phyloP scores from a whole-genome alignment of 2,113 vertebrate species.

The Aramus guarauna region DNA sequence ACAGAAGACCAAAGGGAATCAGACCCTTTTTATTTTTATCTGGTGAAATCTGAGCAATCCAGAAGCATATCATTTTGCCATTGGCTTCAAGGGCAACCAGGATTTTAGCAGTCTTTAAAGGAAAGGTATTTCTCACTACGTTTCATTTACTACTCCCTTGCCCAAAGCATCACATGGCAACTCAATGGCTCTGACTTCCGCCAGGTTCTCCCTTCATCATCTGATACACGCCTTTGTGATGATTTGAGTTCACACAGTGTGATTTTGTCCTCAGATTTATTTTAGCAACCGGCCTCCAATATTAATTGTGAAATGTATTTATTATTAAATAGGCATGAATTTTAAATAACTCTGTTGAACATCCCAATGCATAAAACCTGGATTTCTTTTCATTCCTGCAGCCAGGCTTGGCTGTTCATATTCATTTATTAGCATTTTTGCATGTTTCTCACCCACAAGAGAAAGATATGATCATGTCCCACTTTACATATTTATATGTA shows the following conservation, averaged over 20 bases:
- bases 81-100: background rate
- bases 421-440: background rate
- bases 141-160: background rate
- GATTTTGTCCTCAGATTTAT: background rate
- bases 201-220: background rate
- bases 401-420: background rate
- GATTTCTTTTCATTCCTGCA: background rate
- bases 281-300: background rate
- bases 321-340: constrained; percentile 53
- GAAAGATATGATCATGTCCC: background rate
- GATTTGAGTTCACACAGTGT: background rate
- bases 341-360: background rate
- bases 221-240: background rate
- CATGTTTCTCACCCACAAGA: background rate
- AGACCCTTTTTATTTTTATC: background rate
- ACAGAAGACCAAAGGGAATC: background rate
- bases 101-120: background rate
- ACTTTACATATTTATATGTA: background rate
- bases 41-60: background rate
- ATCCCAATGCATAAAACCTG: background rate
- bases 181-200: background rate
- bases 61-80: background rate
- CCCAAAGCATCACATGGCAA: background rate
- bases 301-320: constrained; percentile 16
- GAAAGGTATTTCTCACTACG: background rate